Base-by-base conservation (phyloP, 1,140 invertebrate species). In the Arion vulgaris region DNA sequence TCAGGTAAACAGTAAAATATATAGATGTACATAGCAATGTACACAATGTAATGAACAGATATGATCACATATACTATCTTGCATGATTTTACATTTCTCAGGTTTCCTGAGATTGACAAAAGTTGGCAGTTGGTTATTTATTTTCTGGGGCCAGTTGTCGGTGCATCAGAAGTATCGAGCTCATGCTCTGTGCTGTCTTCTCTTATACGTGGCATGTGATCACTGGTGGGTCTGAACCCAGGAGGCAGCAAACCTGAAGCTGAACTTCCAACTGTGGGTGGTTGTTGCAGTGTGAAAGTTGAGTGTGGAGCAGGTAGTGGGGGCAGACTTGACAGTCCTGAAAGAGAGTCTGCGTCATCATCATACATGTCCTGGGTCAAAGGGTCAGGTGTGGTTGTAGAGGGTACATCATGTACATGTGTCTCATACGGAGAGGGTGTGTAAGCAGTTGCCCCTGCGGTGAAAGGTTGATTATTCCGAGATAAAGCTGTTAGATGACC, bases 111-210 rank as follows among this genome's bases (percentile, higher is more conserved):
- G 41, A 15, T 45, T 45, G 41, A 15, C 5, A 45, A 5, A 45
- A 45, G 5, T 45, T 45, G 15, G 15, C 15, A 45, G 5, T 45
- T 45, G 39, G 36, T 1, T 45, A 11, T 41, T 73, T 41, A 73
- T 45, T 73, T 73, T 39, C 62, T 32, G 11, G 62, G 62, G 17
- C 5, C 62, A 32, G n/a, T 7, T 2, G n/a, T 9, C 2, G 74
- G 45, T 45, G 80, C 13, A 53, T 28, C 38, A 36, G 69, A 53
- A 15, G 80, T 81, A 62, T 81, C 69, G 15, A 81, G n/a, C 39
- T 81, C 78, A 49, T 81, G 80, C 49, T 74, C 71, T 39, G n/a
- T 45, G 23, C 38, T 73, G 32, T 73, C 69, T 38, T 81, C 80
- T 74, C 72, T 36, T 23, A 74, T 81, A 7, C 36, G 15, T 68